Conservation (phyloP, 1,140 invertebrate species). For the Plodia interpunctella region DNA sequence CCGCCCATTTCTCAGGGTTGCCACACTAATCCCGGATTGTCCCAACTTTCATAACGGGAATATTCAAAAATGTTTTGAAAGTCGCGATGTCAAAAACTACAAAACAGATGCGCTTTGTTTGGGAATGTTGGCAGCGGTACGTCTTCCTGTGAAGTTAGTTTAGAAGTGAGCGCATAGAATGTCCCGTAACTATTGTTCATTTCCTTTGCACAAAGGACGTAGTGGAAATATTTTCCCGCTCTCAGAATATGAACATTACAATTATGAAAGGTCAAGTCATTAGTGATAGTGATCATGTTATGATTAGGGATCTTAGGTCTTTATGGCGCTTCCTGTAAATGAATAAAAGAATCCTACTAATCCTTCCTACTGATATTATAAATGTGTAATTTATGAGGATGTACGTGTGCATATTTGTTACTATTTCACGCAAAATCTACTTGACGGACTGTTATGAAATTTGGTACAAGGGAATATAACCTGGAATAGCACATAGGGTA, state of each 20-base stretch:
- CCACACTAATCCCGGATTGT: constrained; percentile 37
- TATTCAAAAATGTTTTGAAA: constrained; percentile 33
- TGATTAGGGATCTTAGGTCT: too few species aligned
- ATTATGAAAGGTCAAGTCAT: constrained; percentile 18
- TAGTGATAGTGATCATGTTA: too few species aligned
- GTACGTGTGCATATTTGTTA: too few species aligned
- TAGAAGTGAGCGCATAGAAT: not conserved
- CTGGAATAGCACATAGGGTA: too few species aligned
- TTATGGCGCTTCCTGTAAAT: too few species aligned
- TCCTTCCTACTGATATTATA: too few species aligned
- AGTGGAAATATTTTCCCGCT: not conserved
- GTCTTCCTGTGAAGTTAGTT: constrained; percentile 14
- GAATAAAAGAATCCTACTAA: too few species aligned
- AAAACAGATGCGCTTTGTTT: constrained; percentile 23
- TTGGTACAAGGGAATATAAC: too few species aligned
- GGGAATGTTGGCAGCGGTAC: constrained; percentile 20
- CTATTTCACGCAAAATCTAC: too few species aligned
- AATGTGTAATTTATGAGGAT: too few species aligned
- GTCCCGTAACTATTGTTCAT: not conserved
- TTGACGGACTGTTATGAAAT: too few species aligned
- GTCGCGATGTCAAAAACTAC: constrained; percentile 28
- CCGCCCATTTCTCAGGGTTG: constrained; percentile 28
- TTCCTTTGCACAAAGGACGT: not conserved
- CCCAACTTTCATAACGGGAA: constrained; percentile 37
- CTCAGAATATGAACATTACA: constrained; percentile 7